These are phyloP conservation scores for Rhamphomyia laevipes DNA, from an alignment of 2,888 invertebrate genomes.

Conservation along the genomic window DNA sequence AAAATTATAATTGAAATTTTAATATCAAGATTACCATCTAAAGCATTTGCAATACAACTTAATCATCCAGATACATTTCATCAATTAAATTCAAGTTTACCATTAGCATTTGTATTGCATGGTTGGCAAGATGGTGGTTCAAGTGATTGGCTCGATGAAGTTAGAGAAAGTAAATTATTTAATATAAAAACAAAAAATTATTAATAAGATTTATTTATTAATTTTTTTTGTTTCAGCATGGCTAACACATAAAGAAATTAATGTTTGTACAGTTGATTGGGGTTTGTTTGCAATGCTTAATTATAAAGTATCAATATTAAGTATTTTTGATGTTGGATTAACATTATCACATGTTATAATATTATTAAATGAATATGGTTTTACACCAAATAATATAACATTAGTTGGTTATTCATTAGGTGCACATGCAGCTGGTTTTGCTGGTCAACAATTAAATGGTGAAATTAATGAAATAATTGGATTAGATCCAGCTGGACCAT, in stretches of 20 bases:
- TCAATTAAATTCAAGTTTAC: slow-evolving; percentile 22
- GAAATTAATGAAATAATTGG: slow-evolving; percentile 34
- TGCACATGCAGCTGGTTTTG: slow-evolving; percentile 35
- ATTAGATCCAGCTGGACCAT: slow-evolving; percentile 35
- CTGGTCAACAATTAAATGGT: slow-evolving; percentile 27
- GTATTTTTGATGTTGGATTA: slow-evolving; percentile 33
- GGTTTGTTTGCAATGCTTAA: slow-evolving; percentile 28
- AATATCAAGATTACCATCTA: not conserved
- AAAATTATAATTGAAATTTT: not conserved
- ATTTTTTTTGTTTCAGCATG: slow-evolving; percentile 21
- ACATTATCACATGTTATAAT: slow-evolving; percentile 32
- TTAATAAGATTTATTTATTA: not conserved
- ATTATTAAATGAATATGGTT: slow-evolving; percentile 20
- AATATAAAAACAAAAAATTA: not conserved
- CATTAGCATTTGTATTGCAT: slow-evolving; percentile 31
- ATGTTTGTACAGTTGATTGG: slow-evolving; percentile 35
- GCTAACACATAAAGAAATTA: slow-evolving; percentile 27
- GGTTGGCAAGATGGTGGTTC: slow-evolving; percentile 35
- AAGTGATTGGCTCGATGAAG: slow-evolving; percentile 31
- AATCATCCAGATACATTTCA: slow-evolving; percentile 28
- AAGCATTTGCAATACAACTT: slow-evolving; percentile 18
- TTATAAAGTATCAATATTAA: slow-evolving; percentile 31
- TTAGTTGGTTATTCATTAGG: slow-evolving; percentile 35
- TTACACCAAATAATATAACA: slow-evolving; percentile 28
- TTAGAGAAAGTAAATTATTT: slow-evolving; percentile 22